Conservation (phyloP, 2,888 invertebrate species). For the Orthosia incerta region DNA sequence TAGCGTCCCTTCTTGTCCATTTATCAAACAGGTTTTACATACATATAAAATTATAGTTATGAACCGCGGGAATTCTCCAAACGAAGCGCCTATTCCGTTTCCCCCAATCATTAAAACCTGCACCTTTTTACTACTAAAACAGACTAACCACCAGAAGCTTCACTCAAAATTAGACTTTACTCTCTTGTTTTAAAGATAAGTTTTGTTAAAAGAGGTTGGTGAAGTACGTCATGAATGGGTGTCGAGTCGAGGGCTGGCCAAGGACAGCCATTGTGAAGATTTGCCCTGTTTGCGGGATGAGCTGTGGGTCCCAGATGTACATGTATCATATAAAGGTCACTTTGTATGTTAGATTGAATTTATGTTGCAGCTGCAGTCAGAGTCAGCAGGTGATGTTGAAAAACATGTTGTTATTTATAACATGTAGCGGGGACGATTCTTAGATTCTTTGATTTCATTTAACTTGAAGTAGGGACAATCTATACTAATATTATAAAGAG, state of each 20-base stretch:
- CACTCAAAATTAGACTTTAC: constrained; percentile 56
- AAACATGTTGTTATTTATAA: no score
- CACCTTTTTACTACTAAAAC: constrained; percentile 43
- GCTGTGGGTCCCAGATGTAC: constrained; percentile 49
- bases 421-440: not conserved
- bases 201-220: constrained; percentile 53
- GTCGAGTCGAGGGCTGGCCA: constrained; percentile 83
- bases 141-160: constrained; percentile 41
- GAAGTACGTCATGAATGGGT: constrained; percentile 64
- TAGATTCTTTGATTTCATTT: not conserved
- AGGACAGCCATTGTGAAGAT: constrained; percentile 86
- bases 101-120: constrained; percentile 76
- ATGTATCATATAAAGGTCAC: constrained; percentile 52
- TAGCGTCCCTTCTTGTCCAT: constrained; percentile 35
- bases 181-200: constrained; percentile 60
- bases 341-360: constrained; percentile 19
- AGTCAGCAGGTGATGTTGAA: constrained; percentile 19
- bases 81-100: constrained; percentile 69
- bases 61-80: constrained; percentile 68
- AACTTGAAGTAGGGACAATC: not conserved
- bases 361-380: constrained; percentile 25
- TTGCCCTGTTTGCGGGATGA: constrained; percentile 72
- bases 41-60: constrained; percentile 57
- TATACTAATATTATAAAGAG: no score
- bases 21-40: constrained; percentile 49